Base-by-base conservation (phyloP, 2,797 vertebrate species). In the Schizopygopsis pylzovi region DNA sequence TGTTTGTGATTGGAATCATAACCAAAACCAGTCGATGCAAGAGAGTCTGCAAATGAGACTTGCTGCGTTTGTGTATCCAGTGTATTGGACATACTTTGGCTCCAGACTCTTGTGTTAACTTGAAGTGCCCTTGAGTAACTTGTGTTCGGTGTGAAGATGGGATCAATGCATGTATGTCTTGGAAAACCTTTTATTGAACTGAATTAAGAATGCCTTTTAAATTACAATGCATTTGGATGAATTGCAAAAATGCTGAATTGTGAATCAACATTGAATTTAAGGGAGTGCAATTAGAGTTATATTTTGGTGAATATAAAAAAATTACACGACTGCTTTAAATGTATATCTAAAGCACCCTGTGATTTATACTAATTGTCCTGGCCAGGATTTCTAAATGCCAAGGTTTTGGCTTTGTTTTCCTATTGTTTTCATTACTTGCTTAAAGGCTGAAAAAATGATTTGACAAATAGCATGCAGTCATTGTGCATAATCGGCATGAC, bases 1-100 rank as follows among this genome's bases (percentile, higher is more conserved):
- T 68, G 84, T 89, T 88, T 86, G 81, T 68, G 76, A 90, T 90
- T 87, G 92, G 92, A 92, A 93, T 92, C 87, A 92, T 92, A 91
- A 75, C 88, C 73, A 89, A 87, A 87, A 86, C 45, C 70, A 39
- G 79, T 93, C 90, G 78, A 92, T 93, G 89, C 79, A 89, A 63
- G 88, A 85, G 72, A 89, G 89, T 75, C 59, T 28, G 39, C 78
- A 59, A 80, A 71, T 83, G 86, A 72, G 71, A 52, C 0, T 37
- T 88, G 72, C 90, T 88, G 86, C 84, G 63, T 89, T 89, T 10
- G 82, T 87, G 61, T 82, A 78, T 11, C 22, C 18, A 47, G 25
- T 25, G 41, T 81, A 73, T 85, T 47, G 20, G 71, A 79, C 16
- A 16, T 39, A 52, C 39, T 61, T 45, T 1, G 22, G 6, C 28